Percentiles rank a stretch among this genome's conserved stretches.
Evolutionary conservation across 2,113 vertebrate species (phyloP).

Genomic region (Podocnemis expansa): DNA sequence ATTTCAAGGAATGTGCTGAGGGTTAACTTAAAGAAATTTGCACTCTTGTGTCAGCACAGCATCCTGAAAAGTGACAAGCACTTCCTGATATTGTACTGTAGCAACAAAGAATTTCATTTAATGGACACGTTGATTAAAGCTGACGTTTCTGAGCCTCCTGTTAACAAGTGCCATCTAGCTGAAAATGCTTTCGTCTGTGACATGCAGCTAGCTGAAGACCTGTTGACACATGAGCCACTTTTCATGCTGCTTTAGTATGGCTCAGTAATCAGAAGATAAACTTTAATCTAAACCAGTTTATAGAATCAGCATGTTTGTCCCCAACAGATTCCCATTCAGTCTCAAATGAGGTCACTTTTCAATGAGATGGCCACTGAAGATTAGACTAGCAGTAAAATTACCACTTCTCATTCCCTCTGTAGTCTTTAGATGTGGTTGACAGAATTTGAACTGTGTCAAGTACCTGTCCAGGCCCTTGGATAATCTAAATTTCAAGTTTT

Average conservation of each 20-base stretch:
- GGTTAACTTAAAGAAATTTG: background rate
- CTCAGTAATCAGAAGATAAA: rapidly evolving
- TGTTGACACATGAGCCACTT: background rate
- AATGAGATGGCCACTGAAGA: background rate
- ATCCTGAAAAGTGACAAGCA: background rate
- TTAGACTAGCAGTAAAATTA: rapidly evolving
- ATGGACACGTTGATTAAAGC: background rate
- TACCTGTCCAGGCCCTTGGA: too few species aligned
- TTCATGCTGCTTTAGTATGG: rapidly evolving
- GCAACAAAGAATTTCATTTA: background rate
- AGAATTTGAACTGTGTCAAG: rapidly evolving
- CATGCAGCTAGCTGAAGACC: rapidly evolving
- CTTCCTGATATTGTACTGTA: background rate
- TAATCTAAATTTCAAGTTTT: rapidly evolving
- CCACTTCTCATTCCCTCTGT: rapidly evolving
- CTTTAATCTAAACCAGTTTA: background rate
- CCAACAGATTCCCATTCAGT: rapidly evolving
- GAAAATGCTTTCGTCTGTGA: too few species aligned
- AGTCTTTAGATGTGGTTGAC: rapidly evolving
- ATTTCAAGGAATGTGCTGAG: background rate
- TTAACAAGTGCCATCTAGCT: background rate
- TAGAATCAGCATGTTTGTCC: rapidly evolving
- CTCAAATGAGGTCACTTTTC: background rate
- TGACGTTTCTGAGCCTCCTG: background rate
- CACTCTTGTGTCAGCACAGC: background rate